Evolutionary conservation across 2,888 invertebrate genomes (phyloP).

Genomic region (Pediacus dermestoides): DNA sequence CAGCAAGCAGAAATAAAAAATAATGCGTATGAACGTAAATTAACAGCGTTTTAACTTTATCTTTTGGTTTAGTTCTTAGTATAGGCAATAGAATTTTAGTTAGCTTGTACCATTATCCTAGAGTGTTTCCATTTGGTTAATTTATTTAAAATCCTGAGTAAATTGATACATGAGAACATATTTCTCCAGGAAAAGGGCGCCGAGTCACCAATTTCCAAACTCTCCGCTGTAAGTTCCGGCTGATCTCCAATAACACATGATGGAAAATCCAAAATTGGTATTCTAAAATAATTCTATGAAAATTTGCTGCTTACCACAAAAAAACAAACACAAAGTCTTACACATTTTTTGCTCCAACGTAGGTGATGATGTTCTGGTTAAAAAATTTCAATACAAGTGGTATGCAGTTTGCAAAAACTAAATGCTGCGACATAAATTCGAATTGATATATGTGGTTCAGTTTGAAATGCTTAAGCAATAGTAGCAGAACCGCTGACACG

Average conservation of each 20-base stretch:
- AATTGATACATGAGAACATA: conserved; percentile 95
- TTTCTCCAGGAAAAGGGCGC: conserved; percentile 95
- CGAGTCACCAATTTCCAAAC: conserved; percentile 79
- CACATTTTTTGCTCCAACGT: conserved; percentile 91
- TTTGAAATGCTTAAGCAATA: conserved; percentile 96
- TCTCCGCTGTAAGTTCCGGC: conserved; percentile 88
- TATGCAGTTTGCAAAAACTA: conserved; percentile 98
- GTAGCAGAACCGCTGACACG: conserved; percentile 81
- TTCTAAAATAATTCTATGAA: conserved; percentile 52
- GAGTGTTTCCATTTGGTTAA: conserved; percentile 99
- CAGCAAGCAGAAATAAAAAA: no score
- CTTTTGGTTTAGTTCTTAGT: no score
- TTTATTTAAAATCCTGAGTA: conserved; percentile 94
- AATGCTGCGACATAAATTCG: conserved; percentile 97
- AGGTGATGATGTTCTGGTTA: conserved; percentile 94
- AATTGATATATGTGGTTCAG: conserved; percentile 98
- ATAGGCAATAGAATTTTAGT: no score
- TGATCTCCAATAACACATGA: conserved; percentile 94
- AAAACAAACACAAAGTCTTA: conserved; percentile 45
- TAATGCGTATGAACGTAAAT: no score
- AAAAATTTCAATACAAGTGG: conserved; percentile 97
- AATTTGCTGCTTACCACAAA: neutral
- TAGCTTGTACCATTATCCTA: conserved; percentile 90
- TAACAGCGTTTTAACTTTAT: no score
- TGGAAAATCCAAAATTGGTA: conserved; percentile 92